Conservation (phyloP, 2,888 invertebrate species). For the Lymantria monacha region DNA sequence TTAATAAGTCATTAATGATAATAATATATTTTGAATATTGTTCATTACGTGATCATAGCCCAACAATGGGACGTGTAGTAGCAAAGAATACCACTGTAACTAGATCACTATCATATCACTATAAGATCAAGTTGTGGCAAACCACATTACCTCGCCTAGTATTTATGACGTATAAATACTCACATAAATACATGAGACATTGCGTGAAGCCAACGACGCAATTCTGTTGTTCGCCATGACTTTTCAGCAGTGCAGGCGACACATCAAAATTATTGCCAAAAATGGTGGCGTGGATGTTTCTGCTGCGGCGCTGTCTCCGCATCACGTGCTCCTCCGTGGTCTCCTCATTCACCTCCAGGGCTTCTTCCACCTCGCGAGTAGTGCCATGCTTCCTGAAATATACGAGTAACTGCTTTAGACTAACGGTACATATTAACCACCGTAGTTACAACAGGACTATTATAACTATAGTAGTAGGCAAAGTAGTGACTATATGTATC, state of each 20-base stretch:
- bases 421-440: not conserved
- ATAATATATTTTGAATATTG: no score
- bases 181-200: constrained; percentile 71
- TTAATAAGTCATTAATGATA: no score
- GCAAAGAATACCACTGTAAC: no score
- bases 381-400: constrained; percentile 61
- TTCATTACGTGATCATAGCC: no score
- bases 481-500: no score
- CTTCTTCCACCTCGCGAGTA: constrained; percentile 61
- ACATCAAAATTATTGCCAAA: constrained; percentile 68
- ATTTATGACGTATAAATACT: no score
- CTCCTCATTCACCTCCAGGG: constrained; percentile 63
- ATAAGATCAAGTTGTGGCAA: no score
- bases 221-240: constrained; percentile 36
- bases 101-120: no score
- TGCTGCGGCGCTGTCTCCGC: constrained; percentile 24
- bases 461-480: no score
- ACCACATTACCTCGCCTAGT: no score
- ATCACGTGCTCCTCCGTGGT: constrained; percentile 21
- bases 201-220: constrained; percentile 61
- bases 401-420: not conserved
- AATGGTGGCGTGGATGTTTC: constrained; percentile 46
- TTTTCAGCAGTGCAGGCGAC: constrained; percentile 18
- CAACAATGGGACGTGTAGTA: no score
- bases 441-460: not conserved